These are phyloP conservation scores for Caenorhabditis virilis DNA, from an alignment of 2,888 invertebrate genomes.

Conservation along the genomic window DNA sequence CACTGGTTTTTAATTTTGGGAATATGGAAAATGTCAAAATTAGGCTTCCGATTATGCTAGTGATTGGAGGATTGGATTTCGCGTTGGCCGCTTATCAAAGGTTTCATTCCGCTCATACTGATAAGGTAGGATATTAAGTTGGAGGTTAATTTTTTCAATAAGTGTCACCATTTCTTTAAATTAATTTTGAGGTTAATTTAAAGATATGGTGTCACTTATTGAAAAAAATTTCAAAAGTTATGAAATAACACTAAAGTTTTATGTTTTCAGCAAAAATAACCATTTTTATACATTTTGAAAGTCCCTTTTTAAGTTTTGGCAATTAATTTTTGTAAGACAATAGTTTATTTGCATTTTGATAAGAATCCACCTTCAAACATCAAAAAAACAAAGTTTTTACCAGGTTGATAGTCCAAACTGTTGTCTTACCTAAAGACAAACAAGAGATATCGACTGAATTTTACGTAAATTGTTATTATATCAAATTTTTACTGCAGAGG, in stretches of 20 bases:
- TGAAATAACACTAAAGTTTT: not conserved
- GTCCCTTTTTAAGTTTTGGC: not conserved
- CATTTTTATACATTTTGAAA: not conserved
- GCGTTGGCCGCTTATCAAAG: conserved; percentile 88
- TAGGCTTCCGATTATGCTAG: conserved; percentile 81
- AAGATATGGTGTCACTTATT: too few relatives aligned
- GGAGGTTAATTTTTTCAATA: not conserved
- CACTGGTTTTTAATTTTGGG: conserved; percentile 74
- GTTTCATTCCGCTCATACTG: conserved; percentile 75
- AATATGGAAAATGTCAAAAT: conserved; percentile 90
- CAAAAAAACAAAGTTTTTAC: too few relatives aligned
- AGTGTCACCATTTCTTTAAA: not conserved
- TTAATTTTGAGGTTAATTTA: not conserved
- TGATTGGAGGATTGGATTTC: conserved; percentile 83
- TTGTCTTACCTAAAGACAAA: too few relatives aligned
- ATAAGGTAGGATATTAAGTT: conserved; percentile 21
- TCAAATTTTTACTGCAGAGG: not conserved
- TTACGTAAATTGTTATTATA: too few relatives aligned
- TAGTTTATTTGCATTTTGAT: too few relatives aligned
- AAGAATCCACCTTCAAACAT: too few relatives aligned
- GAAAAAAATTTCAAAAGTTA: not conserved
- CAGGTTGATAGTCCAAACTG: too few relatives aligned
- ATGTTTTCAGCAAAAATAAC: not conserved
- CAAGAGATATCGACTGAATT: too few relatives aligned
- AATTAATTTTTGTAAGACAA: too few relatives aligned